Base-by-base conservation (phyloP, 2,888 invertebrate genomes). In the Sericinus montela region DNA sequence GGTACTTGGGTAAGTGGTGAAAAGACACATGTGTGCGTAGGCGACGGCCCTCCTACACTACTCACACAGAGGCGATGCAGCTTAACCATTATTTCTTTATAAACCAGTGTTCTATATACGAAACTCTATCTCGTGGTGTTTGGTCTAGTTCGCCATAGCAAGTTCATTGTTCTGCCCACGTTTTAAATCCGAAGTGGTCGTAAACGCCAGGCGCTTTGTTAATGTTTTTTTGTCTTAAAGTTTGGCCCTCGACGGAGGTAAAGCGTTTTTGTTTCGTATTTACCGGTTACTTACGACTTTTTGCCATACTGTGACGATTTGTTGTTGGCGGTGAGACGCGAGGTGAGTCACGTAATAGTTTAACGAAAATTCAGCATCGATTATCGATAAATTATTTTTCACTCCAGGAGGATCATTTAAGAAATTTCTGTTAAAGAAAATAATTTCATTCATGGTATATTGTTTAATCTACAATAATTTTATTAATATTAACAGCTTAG, bases 71-170 rank as follows among this genome's bases (percentile, higher is more conserved):
- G 62, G 62, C 62, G 63, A 66, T 71, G 67, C 69, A 67, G 69
- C 68, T 58, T 58, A 32, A 64, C 65, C 59, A 67, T 69, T 69
- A 67, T 69, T 54, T 53, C 54, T 75, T 75, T 75, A 61, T 55
- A 48, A 68, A 69, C 63, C 57, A 63, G 63, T 67, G 75, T 75
- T 75, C 80, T 63, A 75, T 78, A 77, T 77, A 75, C 75, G 67
- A 75, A 70, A 67, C 58, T 72, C 66, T 62, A 73, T 72, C 69
- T 69, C 72, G 65, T 63, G 72, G 71, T 85, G 83, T 86, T 85
- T 86, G 81, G 85, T 87, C 87, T 88, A 87, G 85, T 87, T 86
- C 76, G 80, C 80, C 81, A 75, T 66, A 80, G 77, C 82, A 85
- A 82, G 87, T 87, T 88, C 87, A 87, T 88, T 88, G 87, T 88